A percentile compares a stretch with the other conserved stretches of the same genome.
phyloP scores from a whole-genome alignment of 92 coral and sea anemone species.

The Zoanthus sociatus region DNA sequence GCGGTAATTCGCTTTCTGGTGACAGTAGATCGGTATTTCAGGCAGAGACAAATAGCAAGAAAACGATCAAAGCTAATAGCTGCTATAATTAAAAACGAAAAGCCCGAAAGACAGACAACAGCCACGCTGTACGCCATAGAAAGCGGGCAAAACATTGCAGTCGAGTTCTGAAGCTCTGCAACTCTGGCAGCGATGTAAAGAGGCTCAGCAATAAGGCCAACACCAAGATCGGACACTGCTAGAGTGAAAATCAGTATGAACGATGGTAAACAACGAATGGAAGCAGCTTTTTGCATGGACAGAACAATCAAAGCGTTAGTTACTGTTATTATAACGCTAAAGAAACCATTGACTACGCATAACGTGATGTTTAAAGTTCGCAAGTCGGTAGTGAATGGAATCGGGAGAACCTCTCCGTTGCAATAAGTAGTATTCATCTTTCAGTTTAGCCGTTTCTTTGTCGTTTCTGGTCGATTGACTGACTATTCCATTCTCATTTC shows the following conservation, averaged over 20 bases:
- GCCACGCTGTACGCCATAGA: slow-evolving; percentile 11
- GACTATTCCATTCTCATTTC: too few species aligned
- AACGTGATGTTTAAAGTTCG: not conserved
- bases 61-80: slow-evolving; percentile 36
- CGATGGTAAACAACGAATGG: not conserved
- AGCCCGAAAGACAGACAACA: slow-evolving; percentile 23
- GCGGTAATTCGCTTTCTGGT: slow-evolving; percentile 12
- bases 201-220: slow-evolving; percentile 11
- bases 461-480: too few species aligned
- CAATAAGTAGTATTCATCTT: not conserved
- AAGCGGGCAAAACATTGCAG: not conserved
- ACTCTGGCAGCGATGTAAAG: slow-evolving; percentile 19
- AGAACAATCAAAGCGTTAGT: not conserved
- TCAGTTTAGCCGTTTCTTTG: not conserved
- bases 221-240: slow-evolving; percentile 21
- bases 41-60: slow-evolving; percentile 25
- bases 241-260: slow-evolving; percentile 17
- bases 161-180: slow-evolving; percentile 11
- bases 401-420: slow-evolving; percentile 15
- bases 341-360: not conserved
- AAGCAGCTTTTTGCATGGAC: not conserved
- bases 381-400: not conserved
- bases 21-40: slow-evolving; percentile 30
- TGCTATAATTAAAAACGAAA: slow-evolving; percentile 25
- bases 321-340: not conserved